phyloP scores from a whole-genome alignment of 2,888 invertebrate species.

The Biston stratarius region DNA sequence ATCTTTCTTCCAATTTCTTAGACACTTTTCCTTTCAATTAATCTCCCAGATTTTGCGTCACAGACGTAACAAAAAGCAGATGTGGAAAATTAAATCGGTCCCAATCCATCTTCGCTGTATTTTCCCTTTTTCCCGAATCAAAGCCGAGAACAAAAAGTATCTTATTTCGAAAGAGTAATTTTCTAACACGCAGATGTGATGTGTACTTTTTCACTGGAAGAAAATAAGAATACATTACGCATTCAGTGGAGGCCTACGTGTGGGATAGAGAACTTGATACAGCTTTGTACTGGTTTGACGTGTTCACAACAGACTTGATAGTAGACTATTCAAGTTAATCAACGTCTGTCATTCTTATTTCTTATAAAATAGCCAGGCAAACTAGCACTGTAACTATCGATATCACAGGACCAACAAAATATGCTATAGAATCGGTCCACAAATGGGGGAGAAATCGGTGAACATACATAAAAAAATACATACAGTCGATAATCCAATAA shows the following conservation, averaged over 20 bases:
- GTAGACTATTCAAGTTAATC: neutral
- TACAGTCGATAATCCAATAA: too few relatives aligned
- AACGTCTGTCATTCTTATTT: too few relatives aligned
- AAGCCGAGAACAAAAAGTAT: conserved; percentile 23
- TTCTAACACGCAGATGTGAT: conserved; percentile 28
- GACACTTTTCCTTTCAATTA: conserved; percentile 27
- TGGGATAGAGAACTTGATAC: conserved; percentile 8
- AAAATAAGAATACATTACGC: conserved; percentile 10
- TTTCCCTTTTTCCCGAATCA: conserved; percentile 27
- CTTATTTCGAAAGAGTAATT: conserved; percentile 36
- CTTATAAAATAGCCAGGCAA: too few relatives aligned
- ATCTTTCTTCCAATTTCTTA: conserved; percentile 12
- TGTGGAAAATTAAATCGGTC: conserved; percentile 45
- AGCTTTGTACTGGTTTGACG: neutral
- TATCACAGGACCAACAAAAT: too few relatives aligned
- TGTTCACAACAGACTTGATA: neutral
- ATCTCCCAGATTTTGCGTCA: conserved; percentile 27
- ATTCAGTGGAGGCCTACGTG: conserved; percentile 8
- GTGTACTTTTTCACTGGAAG: conserved; percentile 12
- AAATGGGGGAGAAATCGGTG: too few relatives aligned
- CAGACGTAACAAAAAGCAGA: conserved; percentile 41
- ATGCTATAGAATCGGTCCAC: too few relatives aligned
- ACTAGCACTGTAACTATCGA: too few relatives aligned
- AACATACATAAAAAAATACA: too few relatives aligned
- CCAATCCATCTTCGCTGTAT: conserved; percentile 40